Percentiles rank a stretch among this genome's conserved stretches.
These are phyloP conservation scores for Atta cephalotes DNA, from an alignment of 1,140 invertebrate species.

Conservation along the genomic window DNA sequence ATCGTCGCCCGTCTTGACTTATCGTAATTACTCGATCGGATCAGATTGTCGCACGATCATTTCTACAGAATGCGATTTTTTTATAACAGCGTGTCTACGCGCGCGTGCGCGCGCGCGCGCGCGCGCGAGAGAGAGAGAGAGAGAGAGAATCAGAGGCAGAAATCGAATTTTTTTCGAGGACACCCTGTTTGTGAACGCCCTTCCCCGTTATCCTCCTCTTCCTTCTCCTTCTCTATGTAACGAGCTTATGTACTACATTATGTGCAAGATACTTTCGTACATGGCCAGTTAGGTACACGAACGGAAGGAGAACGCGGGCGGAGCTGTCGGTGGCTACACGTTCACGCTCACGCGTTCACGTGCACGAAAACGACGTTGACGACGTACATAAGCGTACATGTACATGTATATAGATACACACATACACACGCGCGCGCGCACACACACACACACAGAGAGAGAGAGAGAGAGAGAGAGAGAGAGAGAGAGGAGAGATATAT, in stretches of 20 bases:
- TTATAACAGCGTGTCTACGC: constrained; percentile 53
- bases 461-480: no score
- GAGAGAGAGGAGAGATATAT: no score
- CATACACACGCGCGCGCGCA: constrained; percentile 24
- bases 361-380: constrained; percentile 59
- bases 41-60: not conserved
- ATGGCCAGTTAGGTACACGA: constrained; percentile 66
- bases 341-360: constrained; percentile 69
- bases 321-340: constrained; percentile 76
- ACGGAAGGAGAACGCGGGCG: constrained; percentile 68
- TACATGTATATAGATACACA: not conserved
- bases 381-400: constrained; percentile 49
- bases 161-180: constrained; percentile 69
- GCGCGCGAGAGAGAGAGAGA: not conserved
- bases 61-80: constrained; percentile 50
- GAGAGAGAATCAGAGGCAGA: constrained; percentile 13
- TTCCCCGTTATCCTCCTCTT: constrained; percentile 48
- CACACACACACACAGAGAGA: no score
- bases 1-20: not conserved
- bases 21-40: not conserved
- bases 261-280: constrained; percentile 70
- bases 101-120: no score
- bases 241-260: constrained; percentile 73
- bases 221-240: constrained; percentile 65
- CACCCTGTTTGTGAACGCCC: constrained; percentile 71